phyloP scores from a whole-genome alignment of 2,888 invertebrate genomes.

The Thera britannica region DNA sequence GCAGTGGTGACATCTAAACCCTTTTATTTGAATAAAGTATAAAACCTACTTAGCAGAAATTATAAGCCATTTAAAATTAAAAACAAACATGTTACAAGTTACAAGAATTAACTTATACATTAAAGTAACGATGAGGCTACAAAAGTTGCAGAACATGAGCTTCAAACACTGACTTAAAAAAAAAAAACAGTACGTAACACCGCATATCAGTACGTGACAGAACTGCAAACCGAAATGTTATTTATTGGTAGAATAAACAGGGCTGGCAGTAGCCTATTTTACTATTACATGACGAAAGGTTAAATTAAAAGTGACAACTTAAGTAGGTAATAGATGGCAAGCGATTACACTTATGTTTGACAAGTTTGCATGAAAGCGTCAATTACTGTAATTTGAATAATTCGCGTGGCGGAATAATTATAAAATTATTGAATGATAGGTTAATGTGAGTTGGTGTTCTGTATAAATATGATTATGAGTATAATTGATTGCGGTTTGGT shows the following conservation, averaged over 20 bases:
- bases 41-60: too few species aligned
- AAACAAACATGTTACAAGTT: too few species aligned
- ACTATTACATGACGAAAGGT: slow-evolving; percentile 17
- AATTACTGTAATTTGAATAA: slow-evolving; percentile 19
- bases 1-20: too few species aligned
- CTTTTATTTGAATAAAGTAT: too few species aligned
- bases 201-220: slow-evolving; percentile 28
- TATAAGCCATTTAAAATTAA: too few species aligned
- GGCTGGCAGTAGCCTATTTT: slow-evolving; percentile 29
- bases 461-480: background rate
- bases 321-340: slow-evolving; percentile 27
- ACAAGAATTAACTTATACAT: too few species aligned
- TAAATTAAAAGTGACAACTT: slow-evolving; percentile 36
- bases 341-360: slow-evolving; percentile 19
- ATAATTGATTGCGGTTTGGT: background rate
- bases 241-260: slow-evolving; percentile 37
- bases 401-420: background rate
- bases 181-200: slow-evolving; percentile 3
- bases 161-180: background rate
- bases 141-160: background rate
- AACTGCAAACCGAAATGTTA: slow-evolving; percentile 33
- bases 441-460: background rate
- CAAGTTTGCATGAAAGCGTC: background rate
- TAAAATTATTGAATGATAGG: background rate
- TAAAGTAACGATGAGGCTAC: background rate